These are phyloP conservation scores for Tokudaia muenninki DNA, from an alignment of 2,797 vertebrate genomes.

Conservation along the genomic window DNA sequence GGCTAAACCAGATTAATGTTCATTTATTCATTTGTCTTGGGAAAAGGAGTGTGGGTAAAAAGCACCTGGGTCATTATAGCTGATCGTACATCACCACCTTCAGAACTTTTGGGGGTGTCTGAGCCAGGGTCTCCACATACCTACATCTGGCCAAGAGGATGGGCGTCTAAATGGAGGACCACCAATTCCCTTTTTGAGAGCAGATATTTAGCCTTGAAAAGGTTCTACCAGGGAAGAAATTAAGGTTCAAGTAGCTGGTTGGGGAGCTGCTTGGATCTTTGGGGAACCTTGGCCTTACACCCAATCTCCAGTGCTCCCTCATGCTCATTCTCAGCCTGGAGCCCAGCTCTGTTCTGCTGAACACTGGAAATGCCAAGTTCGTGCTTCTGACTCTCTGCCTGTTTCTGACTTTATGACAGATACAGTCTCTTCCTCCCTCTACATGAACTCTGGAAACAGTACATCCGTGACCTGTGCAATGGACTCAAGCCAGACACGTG, in stretches of 20 bases:
- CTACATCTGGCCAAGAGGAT: neutral
- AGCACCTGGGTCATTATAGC: neutral
- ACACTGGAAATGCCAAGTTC: no score
- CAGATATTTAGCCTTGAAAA: neutral
- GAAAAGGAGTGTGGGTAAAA: neutral
- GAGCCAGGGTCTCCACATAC: neutral
- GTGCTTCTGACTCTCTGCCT: neutral
- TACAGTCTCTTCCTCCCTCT: slow-evolving; percentile 95
- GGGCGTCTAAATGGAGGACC: neutral
- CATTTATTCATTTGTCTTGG: neutral
- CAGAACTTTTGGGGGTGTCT: accelerated
- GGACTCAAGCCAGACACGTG: slow-evolving; percentile 92
- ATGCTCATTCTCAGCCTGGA: accelerated
- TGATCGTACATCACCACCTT: accelerated
- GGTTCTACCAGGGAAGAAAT: neutral
- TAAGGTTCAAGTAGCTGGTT: neutral
- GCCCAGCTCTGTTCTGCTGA: neutral
- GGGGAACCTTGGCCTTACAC: neutral
- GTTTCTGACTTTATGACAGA: slow-evolving; percentile 83
- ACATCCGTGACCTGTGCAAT: slow-evolving; percentile 93
- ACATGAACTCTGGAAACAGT: slow-evolving; percentile 95
- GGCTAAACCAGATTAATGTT: no score
- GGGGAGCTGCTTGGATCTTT: neutral
- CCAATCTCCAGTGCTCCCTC: no score
- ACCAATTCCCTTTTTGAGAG: neutral